Conservation (phyloP, 1,140 invertebrate species). For the Phenacoccus solenopsis region DNA sequence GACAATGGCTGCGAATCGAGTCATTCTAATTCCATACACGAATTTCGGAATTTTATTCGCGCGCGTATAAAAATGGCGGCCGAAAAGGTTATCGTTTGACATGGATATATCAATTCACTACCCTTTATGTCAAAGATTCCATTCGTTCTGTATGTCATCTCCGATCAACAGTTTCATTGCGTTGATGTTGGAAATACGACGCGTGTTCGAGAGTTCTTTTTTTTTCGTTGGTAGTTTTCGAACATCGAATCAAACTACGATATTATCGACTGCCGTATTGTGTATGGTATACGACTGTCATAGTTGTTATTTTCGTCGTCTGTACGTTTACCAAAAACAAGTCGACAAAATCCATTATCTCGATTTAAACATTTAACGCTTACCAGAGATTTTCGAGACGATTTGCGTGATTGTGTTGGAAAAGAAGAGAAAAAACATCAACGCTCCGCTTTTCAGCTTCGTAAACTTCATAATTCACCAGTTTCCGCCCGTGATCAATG, state of each 20-base stretch:
- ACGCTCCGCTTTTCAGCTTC: neutral
- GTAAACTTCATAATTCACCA: neutral
- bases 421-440: neutral
- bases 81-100: neutral
- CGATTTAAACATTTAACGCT: neutral
- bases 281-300: no score
- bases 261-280: no score
- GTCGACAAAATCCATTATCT: neutral
- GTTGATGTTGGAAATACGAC: no score
- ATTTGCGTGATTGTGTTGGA: neutral
- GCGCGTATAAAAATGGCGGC: neutral
- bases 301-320: no score
- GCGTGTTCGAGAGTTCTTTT: no score
- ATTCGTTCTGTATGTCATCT: no score
- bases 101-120: no score
- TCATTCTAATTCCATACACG: neutral
- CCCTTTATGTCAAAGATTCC: no score
- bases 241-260: no score
- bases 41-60: neutral
- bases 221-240: no score
- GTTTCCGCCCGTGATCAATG: neutral
- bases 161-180: no score
- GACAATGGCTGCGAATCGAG: neutral
- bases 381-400: neutral
- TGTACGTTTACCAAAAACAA: neutral